A percentile compares a stretch with the other conserved stretches of the same genome.
Evolutionary conservation across 2,888 invertebrate species (phyloP).

Genomic region (Myopa testacea): DNA sequence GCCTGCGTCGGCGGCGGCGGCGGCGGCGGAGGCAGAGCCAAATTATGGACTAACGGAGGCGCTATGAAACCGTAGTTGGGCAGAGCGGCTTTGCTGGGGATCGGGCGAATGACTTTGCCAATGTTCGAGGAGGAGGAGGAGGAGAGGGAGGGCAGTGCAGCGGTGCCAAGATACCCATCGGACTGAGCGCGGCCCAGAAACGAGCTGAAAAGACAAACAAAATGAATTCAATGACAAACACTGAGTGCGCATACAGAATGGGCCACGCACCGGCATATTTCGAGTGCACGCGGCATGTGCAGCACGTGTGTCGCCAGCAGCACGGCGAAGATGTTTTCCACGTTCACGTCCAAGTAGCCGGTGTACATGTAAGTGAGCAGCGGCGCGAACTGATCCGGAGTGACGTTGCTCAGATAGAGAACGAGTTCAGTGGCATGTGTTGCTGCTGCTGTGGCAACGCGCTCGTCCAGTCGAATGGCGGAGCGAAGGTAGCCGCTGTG

Average conservation of each 20-base stretch:
- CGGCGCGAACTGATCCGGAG: slow-evolving; percentile 75
- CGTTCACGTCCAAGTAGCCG: slow-evolving; percentile 76
- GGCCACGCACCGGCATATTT: slow-evolving; percentile 71
- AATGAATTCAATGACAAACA: not conserved
- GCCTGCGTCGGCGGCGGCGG: not conserved
- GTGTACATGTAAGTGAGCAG: slow-evolving; percentile 82
- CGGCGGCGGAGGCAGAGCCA: slow-evolving; percentile 37
- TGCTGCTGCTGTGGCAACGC: slow-evolving; percentile 37
- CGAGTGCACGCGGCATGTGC: slow-evolving; percentile 79
- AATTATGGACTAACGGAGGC: slow-evolving; percentile 52
- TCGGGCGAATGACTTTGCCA: slow-evolving; percentile 71
- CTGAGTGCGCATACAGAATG: not conserved
- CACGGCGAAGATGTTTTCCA: slow-evolving; percentile 79
- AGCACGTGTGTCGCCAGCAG: slow-evolving; percentile 78
- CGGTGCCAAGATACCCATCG: slow-evolving; percentile 61
- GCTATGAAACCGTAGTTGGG: slow-evolving; percentile 65
- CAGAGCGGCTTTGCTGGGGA: slow-evolving; percentile 69
- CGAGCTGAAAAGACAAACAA: slow-evolving; percentile 63
- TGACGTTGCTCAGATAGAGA: slow-evolving; percentile 71
- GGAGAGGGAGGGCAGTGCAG: slow-evolving; percentile 19
- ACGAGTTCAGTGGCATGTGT: slow-evolving; percentile 48
- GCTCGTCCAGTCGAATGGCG: slow-evolving; percentile 70
- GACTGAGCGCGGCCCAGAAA: slow-evolving; percentile 72
- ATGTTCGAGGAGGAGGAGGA: slow-evolving; percentile 32
- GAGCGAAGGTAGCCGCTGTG: slow-evolving; percentile 81